Conservation (phyloP, 2,888 invertebrate species). For the Galerucella calmariensis region DNA sequence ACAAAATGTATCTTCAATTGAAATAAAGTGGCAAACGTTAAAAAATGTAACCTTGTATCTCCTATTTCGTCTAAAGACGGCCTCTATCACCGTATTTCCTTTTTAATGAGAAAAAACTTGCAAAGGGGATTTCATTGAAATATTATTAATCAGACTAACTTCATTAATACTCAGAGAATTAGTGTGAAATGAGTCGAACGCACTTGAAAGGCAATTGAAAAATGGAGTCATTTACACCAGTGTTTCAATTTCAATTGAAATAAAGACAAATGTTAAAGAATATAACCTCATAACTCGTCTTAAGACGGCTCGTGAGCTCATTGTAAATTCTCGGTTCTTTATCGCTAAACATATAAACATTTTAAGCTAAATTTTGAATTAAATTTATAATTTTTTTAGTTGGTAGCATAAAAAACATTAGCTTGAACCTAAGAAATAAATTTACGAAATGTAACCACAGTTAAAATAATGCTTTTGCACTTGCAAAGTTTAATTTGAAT, state of each 20-base stretch:
- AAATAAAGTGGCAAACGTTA: background rate
- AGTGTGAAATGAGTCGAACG: background rate
- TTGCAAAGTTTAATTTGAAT: background rate
- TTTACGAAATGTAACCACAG: too few species aligned
- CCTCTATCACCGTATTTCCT: background rate
- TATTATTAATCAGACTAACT: background rate
- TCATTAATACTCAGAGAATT: background rate
- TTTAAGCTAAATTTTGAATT: background rate
- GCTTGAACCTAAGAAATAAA: background rate
- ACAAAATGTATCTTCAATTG: background rate
- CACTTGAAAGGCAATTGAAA: background rate
- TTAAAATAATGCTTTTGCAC: background rate
- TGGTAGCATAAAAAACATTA: background rate
- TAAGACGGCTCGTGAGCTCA: background rate
- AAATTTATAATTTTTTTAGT: background rate
- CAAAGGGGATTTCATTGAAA: background rate
- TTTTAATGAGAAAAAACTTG: background rate
- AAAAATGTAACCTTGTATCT: background rate
- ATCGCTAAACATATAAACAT: background rate
- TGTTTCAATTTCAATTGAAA: conserved; percentile 1
- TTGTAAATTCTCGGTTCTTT: background rate
- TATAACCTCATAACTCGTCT: background rate
- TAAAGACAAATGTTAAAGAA: conserved; percentile 3
- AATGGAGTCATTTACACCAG: background rate
- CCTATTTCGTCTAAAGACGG: background rate